Conservation (phyloP, 2,888 invertebrate species). For the Acanthosepion pharaonis region DNA sequence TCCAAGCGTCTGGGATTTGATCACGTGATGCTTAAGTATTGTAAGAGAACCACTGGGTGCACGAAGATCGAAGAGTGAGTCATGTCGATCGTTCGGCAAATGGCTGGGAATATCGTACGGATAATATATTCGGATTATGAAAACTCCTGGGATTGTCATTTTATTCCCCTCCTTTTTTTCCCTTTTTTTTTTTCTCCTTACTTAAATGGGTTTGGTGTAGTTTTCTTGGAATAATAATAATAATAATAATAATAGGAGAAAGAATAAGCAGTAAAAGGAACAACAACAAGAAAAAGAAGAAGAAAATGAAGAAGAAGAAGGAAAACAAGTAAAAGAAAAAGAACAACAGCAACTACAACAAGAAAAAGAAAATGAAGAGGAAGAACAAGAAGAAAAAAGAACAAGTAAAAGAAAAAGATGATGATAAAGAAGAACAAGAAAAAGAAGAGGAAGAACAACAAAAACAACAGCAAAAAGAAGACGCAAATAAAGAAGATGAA, state of each 20-base stretch:
- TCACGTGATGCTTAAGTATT: not conserved
- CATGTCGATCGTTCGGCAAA: slow-evolving; percentile 15
- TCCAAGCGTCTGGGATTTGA: not conserved
- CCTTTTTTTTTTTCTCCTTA: not conserved
- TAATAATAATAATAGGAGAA: not conserved
- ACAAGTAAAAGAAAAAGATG: too few relatives aligned
- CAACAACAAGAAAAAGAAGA: not conserved
- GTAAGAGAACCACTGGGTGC: not conserved
- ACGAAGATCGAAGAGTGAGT: not conserved
- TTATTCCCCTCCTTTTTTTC: not conserved
- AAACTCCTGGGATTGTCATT: not conserved
- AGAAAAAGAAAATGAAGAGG: too few relatives aligned
- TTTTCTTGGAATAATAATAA: not conserved
- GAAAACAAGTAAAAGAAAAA: too few relatives aligned
- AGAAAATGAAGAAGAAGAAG: not conserved
- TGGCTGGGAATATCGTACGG: not conserved
- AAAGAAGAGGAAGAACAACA: not conserved
- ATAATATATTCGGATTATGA: not conserved
- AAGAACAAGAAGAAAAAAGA: not conserved
- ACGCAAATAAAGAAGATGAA: too few relatives aligned
- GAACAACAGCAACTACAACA: too few relatives aligned
- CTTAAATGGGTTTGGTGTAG: not conserved
- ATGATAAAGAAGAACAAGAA: not conserved
- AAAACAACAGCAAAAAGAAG: too few relatives aligned
- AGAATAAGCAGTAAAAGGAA: not conserved